A percentile compares a stretch with the other conserved stretches of the same genome.
phyloP scores from a whole-genome alignment of 2,888 invertebrate species.

The Limnephilus rhombicus region DNA sequence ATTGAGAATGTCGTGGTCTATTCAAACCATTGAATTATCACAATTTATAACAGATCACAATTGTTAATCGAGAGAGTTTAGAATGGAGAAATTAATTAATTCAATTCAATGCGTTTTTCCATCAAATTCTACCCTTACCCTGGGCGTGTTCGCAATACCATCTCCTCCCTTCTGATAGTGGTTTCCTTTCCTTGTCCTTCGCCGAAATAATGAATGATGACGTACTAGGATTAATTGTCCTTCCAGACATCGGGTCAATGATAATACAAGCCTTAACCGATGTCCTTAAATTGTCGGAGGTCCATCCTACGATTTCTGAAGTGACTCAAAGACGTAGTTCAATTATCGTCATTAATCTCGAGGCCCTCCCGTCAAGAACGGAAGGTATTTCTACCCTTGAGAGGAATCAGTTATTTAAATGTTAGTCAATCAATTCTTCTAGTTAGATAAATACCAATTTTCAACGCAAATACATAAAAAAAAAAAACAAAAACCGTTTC shows the following conservation, averaged over 20 bases:
- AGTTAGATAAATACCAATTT: not conserved
- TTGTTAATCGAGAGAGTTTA: not conserved
- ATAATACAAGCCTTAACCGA: constrained; percentile 15
- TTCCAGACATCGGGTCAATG: constrained; percentile 34
- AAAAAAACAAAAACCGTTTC: not conserved
- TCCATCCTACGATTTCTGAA: constrained; percentile 10
- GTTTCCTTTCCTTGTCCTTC: not conserved
- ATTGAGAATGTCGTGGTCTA: no score
- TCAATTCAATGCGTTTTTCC: constrained; percentile 14
- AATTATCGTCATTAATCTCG: constrained; percentile 32
- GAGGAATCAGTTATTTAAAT: not conserved
- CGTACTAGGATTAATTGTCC: constrained; percentile 32
- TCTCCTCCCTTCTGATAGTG: not conserved
- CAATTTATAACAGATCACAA: not conserved
- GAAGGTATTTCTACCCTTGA: not conserved
- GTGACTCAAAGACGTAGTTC: not conserved
- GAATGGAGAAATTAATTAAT: not conserved
- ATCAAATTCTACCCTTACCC: not conserved
- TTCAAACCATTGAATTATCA: not conserved
- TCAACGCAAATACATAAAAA: not conserved
- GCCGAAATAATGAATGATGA: constrained; percentile 34
- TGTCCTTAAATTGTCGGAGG: constrained; percentile 15
- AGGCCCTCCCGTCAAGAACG: not conserved
- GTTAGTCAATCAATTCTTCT: not conserved
- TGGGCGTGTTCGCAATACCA: not conserved